Evolutionary conservation across 2,797 vertebrate species (phyloP).

Genomic region (Dallia pectoralis): DNA sequence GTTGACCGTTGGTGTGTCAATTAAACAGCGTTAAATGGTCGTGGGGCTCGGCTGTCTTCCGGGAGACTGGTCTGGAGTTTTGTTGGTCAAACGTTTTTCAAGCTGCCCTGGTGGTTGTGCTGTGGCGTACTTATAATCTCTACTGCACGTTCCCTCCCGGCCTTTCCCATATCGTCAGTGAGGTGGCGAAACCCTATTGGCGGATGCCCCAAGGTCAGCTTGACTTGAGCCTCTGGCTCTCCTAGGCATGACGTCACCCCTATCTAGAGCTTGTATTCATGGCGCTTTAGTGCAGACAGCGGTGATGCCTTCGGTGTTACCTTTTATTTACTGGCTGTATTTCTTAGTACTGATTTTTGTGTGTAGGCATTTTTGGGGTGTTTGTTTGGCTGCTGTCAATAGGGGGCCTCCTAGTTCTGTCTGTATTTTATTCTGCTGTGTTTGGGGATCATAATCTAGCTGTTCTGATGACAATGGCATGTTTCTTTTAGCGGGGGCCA

Average conservation of each 20-base stretch:
- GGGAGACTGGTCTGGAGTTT: not conserved
- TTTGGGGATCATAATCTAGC: not conserved
- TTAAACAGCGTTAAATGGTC: no score
- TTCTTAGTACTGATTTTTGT: not conserved
- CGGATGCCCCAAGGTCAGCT: not conserved
- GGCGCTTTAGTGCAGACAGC: not conserved
- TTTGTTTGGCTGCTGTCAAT: not conserved
- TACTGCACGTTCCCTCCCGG: not conserved
- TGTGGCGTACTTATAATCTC: not conserved
- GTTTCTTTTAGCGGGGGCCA: not conserved
- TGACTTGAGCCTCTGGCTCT: not conserved
- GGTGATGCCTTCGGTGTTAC: no score
- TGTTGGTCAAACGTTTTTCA: not conserved
- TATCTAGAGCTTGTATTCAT: not conserved
- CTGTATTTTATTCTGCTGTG: not conserved
- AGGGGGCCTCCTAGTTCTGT: not conserved
- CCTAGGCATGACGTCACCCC: not conserved
- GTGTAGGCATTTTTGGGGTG: not conserved
- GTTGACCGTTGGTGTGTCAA: no score
- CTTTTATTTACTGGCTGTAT: not conserved
- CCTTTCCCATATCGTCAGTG: not conserved
- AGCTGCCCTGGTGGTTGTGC: not conserved
- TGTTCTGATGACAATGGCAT: slow-evolving; percentile 2
- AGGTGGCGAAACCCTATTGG: not conserved
- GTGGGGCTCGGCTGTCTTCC: not conserved